Base-by-base conservation (phyloP, 2,797 vertebrate genomes). In the Ceryle rudis region DNA sequence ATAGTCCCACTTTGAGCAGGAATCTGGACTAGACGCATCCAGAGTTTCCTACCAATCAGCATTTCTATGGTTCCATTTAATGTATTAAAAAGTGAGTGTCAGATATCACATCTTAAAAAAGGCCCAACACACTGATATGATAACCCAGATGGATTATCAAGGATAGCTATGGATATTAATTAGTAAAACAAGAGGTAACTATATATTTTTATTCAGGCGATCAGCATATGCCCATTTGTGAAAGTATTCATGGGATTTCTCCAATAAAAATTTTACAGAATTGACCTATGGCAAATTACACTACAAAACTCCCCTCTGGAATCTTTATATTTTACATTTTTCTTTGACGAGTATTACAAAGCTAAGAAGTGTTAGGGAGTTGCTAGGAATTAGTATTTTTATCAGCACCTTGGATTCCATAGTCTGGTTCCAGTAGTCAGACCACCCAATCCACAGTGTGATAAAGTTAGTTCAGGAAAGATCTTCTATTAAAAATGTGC, bases 221-320 rank as follows among this genome's bases (percentile, higher is more conserved):
- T 4, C 6, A 39, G 35, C 0, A 55, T 31, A 74, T 10, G 9
- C 2, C 4, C 3, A n/a, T 80, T 73, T 77, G 6, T 72, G 49
- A 88, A 88, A 89, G 55, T 49, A 74, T 25, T 55, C 0, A 35
- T 22, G 11, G 26, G 6, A 64, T 88, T 90, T 81, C 52, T 92
- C 14, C 20, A 66, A 64, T 11, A 35, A 70, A 67, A 39, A 26
- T 4, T 12, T 37, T 61, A 75, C 13, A 81, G 6, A 72, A 61
- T 13, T 61, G 31, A 66, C 6, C 26, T 29, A 25, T 9, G 61
- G 2, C 16, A 89, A 78, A 42, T 75, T 66, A 35, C 14, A n/a
- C 3, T 35, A 35, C 13, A 74, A 35, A n/a, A n/a, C 1, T 33
- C 3, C 1, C 2, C 9, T 6, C 2, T 4, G 4, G 13, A 86